Conservation (phyloP, 2,888 invertebrate genomes). For the Leucoma salicis region DNA sequence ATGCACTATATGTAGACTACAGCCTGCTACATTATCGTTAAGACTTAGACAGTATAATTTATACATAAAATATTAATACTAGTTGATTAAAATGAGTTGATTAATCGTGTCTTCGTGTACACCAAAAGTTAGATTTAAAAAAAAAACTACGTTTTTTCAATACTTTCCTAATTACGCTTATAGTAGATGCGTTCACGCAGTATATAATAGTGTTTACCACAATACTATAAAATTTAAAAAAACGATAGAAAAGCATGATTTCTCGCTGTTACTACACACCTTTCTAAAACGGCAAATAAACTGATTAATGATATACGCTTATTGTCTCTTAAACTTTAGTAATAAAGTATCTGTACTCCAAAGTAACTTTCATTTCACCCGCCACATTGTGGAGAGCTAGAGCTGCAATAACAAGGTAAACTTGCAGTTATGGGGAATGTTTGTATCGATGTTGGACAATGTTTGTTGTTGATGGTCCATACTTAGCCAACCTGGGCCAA, state of each 20-base stretch:
- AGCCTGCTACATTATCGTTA: slow-evolving; percentile 70
- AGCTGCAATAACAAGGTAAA: slow-evolving; percentile 72
- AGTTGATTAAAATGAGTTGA: too few species aligned
- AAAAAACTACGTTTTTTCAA: slow-evolving; percentile 46
- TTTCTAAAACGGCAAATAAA: slow-evolving; percentile 29
- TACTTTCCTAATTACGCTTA: slow-evolving; percentile 60
- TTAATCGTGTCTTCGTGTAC: slow-evolving; percentile 64
- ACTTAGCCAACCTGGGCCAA: slow-evolving; percentile 42
- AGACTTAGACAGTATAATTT: slow-evolving; percentile 43
- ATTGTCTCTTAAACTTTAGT: slow-evolving; percentile 73
- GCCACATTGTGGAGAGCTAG: slow-evolving; percentile 73
- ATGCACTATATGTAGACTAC: slow-evolving; percentile 72
- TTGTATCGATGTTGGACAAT: slow-evolving; percentile 61
- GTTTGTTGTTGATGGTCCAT: slow-evolving; percentile 45
- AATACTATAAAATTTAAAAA: slow-evolving; percentile 4
- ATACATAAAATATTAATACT: background rate
- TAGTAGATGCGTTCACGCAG: slow-evolving; percentile 63
- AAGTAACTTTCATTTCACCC: slow-evolving; percentile 80
- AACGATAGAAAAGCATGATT: slow-evolving; percentile 56
- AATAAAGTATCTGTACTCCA: slow-evolving; percentile 81
- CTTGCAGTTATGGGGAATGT: slow-evolving; percentile 50
- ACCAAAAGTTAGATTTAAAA: slow-evolving; percentile 55
- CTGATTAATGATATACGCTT: slow-evolving; percentile 56
- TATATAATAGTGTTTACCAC: slow-evolving; percentile 42
- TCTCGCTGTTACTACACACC: slow-evolving; percentile 38